A percentile compares a stretch with the other conserved stretches of the same genome.
Conservation (phyloP, 2,888 invertebrate genomes). For the Ecdyonurus torrentis region DNA sequence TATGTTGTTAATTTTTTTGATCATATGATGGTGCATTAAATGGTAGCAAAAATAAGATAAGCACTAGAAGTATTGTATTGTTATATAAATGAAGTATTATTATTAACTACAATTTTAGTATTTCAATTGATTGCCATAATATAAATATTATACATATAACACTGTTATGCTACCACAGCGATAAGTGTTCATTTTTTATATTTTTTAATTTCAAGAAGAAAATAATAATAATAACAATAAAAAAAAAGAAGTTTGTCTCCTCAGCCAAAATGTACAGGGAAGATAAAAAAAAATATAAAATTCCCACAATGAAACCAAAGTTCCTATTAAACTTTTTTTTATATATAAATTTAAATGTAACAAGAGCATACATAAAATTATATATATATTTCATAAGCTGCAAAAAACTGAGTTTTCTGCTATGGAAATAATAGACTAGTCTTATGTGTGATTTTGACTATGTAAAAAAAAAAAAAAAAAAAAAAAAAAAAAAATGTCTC, state of each 20-base stretch:
- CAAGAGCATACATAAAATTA: not conserved
- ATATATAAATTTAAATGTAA: conserved; percentile 20
- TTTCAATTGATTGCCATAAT: no score
- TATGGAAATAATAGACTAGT: conserved; percentile 5
- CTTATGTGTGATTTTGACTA: conserved; percentile 4
- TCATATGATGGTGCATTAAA: no score
- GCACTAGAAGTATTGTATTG: no score
- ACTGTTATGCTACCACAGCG: no score
- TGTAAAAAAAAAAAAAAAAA: not conserved
- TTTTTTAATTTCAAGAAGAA: no score
- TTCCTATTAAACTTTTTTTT: conserved; percentile 36
- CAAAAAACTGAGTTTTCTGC: conserved; percentile 3
- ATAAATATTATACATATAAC: no score
- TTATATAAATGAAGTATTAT: no score
- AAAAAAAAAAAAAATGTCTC: not conserved
- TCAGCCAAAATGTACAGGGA: conserved; percentile 13
- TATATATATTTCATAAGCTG: conserved; percentile 6
- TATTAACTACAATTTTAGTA: no score
- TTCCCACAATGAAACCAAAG: conserved; percentile 41
- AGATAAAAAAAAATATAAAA: conserved; percentile 18
- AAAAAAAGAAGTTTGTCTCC: not conserved
- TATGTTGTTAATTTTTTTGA: no score
- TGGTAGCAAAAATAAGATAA: no score
- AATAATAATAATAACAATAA: no score
- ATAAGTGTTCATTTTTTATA: no score